Evolutionary conservation across 2,797 vertebrate species (phyloP).

Genomic region (Sphenodon punctatus): DNA sequence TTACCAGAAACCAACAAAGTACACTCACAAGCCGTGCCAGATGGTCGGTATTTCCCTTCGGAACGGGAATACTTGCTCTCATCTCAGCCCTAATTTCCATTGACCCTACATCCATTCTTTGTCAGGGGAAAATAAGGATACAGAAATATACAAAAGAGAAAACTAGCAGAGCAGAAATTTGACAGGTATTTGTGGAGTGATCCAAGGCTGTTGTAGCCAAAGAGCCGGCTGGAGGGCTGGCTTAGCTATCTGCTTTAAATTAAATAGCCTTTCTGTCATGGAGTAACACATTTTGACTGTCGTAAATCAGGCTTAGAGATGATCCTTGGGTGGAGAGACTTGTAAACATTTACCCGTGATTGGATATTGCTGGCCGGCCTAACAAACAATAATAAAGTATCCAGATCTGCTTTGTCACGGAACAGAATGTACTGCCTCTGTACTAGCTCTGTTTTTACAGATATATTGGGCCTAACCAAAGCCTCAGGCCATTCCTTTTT

Average conservation of each 20-base stretch:
- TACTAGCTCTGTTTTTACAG: background rate
- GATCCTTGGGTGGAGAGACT: slow-evolving; percentile 18
- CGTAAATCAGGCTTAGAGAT: background rate
- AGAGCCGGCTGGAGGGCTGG: background rate
- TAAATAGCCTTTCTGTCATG: slow-evolving; percentile 5
- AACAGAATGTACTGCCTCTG: background rate
- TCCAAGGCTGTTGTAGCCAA: background rate
- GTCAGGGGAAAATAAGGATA: slow-evolving; percentile 18
- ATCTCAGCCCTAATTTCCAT: too few species aligned
- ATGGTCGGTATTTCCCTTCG: too few species aligned
- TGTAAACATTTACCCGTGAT: slow-evolving; percentile 1
- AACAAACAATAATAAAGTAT: background rate
- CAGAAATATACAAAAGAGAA: background rate
- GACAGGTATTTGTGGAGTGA: slow-evolving; percentile 1
- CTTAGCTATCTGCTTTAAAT: background rate
- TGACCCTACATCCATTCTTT: background rate
- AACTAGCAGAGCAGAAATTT: background rate
- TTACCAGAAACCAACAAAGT: too few species aligned
- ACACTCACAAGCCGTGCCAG: too few species aligned
- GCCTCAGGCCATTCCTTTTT: too few species aligned
- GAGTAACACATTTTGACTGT: background rate
- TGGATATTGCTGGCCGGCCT: background rate
- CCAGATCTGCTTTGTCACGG: fast-evolving
- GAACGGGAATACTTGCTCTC: too few species aligned
- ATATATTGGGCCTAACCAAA: background rate